Conservation (phyloP, 2,888 invertebrate species). For the Noctua fimbriata region DNA sequence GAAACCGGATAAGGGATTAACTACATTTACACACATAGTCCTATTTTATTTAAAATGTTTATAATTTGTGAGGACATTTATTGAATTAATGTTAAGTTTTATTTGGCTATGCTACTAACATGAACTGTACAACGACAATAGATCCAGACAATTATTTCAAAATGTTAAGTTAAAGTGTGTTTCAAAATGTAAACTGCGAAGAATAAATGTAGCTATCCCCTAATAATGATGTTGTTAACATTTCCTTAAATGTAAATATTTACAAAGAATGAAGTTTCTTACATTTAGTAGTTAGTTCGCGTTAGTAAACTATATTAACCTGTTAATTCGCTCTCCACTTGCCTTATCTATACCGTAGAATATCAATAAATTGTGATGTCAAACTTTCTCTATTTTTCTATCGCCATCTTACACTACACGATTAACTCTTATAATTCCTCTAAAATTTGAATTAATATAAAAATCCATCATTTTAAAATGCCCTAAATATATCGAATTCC, state of each 20-base stretch:
- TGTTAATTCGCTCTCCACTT: constrained; percentile 65
- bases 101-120: constrained; percentile 43
- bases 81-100: constrained; percentile 35
- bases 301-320: constrained; percentile 73
- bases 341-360: constrained; percentile 52
- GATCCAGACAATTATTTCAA: constrained; percentile 26
- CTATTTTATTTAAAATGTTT: constrained; percentile 24
- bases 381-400: constrained; percentile 51
- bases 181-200: constrained; percentile 49
- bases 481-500: constrained; percentile 61
- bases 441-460: constrained; percentile 64
- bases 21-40: constrained; percentile 69
- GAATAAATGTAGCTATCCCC: constrained; percentile 69
- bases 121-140: constrained; percentile 54
- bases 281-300: constrained; percentile 72
- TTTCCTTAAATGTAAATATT: constrained; percentile 78
- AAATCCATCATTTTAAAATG: constrained; percentile 58
- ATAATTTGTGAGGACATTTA: constrained; percentile 29
- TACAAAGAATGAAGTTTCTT: constrained; percentile 77
- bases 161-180: constrained; percentile 26
- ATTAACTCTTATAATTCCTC: constrained; percentile 56
- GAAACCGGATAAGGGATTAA: constrained; percentile 67
- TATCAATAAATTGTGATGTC: constrained; percentile 66
- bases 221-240: constrained; percentile 70
- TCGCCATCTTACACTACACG: constrained; percentile 67